A percentile compares a stretch with the other conserved stretches of the same genome.
phyloP scores from a whole-genome alignment of 2,797 vertebrate species.

The Sternotherus odoratus region DNA sequence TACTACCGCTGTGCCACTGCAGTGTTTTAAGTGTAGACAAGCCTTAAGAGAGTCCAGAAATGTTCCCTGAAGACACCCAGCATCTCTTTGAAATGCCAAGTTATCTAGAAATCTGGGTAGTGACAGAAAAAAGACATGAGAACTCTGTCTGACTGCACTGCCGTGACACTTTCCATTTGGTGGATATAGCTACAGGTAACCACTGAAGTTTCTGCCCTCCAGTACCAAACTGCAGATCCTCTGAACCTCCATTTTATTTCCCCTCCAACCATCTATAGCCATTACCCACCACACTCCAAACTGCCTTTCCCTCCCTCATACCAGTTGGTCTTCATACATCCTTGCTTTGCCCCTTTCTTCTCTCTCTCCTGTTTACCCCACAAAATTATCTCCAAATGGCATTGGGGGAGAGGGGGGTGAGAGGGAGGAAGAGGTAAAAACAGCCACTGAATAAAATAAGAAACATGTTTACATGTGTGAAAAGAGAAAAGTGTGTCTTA shows the following conservation, averaged over 20 bases:
- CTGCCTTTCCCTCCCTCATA: neutral
- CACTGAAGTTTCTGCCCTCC: neutral
- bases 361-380: neutral
- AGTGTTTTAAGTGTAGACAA: too few relatives aligned
- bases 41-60: neutral
- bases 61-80: neutral
- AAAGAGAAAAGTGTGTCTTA: neutral
- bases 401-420: too few relatives aligned
- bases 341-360: neutral
- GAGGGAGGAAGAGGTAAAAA: neutral
- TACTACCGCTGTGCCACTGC: too few relatives aligned
- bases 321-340: neutral
- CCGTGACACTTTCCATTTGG: neutral
- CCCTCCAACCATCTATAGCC: too few relatives aligned
- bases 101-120: neutral
- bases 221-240: neutral
- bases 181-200: neutral
- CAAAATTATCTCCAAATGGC: neutral
- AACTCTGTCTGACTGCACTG: neutral
- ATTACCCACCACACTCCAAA: too few relatives aligned
- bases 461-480: neutral
- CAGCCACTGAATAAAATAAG: neutral
- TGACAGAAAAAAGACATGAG: neutral
- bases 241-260: neutral
- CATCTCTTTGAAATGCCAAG: neutral